Percentiles rank a stretch among this genome's conserved stretches.
Evolutionary conservation across 1,140 invertebrate genomes (phyloP).

Genomic region (Dysdera silvatica): DNA sequence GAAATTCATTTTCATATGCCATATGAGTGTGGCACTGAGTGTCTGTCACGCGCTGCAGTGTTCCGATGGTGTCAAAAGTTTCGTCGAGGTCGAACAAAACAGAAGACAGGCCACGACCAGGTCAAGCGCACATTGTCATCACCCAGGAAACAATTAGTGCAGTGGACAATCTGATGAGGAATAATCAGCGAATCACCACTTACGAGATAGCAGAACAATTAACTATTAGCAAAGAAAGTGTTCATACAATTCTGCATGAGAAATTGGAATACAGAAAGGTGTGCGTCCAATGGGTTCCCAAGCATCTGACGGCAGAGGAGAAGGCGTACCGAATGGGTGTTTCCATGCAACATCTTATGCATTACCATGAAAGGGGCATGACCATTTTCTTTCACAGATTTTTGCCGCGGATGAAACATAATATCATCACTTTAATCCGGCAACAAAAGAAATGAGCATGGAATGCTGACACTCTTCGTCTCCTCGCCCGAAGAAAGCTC

Average conservation of each 20-base stretch:
- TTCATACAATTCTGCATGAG: background rate
- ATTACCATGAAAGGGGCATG: background rate
- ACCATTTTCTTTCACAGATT: background rate
- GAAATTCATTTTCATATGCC: background rate
- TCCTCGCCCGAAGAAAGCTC: background rate
- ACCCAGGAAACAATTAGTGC: background rate
- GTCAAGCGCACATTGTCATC: background rate
- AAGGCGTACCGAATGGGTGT: background rate
- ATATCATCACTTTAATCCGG: background rate
- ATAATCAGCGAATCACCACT: background rate
- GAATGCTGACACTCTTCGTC: background rate
- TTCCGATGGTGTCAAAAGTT: background rate
- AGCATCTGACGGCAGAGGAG: background rate
- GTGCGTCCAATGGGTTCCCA: background rate
- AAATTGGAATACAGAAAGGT: background rate
- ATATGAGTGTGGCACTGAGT: background rate
- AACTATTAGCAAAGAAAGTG: background rate
- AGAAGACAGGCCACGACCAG: background rate
- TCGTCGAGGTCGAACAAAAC: background rate
- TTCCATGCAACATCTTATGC: background rate
- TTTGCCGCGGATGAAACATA: background rate
- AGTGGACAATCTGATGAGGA: background rate
- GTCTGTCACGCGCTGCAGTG: background rate
- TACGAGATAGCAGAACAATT: background rate
- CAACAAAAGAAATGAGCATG: background rate